Evolutionary conservation across 2,797 vertebrate genomes (phyloP), one percentile per base, ranked within the genome.

Genomic region (Erpetoichthys calabaricus): DNA sequence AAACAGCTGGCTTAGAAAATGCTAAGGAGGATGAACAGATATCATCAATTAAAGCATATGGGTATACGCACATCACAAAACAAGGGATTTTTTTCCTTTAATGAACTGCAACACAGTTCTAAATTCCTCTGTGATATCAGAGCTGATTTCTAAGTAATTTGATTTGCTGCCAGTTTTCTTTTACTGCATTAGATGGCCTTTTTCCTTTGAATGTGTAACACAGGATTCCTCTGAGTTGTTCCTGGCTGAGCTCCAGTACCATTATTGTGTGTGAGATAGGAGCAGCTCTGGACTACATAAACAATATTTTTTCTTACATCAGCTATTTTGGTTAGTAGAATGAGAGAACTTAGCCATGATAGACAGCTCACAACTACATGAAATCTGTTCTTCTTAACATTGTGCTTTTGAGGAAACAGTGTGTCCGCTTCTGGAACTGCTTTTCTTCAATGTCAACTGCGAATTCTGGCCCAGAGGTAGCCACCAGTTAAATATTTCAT

Each of bases 401-500:
- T 51, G 3, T 8, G 25, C 41, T 54, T 7, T 51, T 7, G 9
- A 54, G 53, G 53, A 54, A 54, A 54, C 10, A 54, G 41, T 6
- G 42, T 9, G 51, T 53, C 51, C 5, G 3, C 51, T 43, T 3
- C 53, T 54, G 53, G 41, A 42, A 8, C 53, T 54, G 10, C 6
- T 54, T 54, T 54, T 43, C 41, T 42, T 54, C 53, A 54, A 42
- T 41, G 41, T 54, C 53, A 42, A 43, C 53, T 42, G 53, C 7
- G 53, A 3, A 42, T 43, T 53, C 8, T 42, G 25, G 44, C 53
- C 53, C 53, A 54, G 41, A 54, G 53, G 53, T 54, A 54, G 53
- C 53, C 5, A 42, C 51, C 25, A 53, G 5, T 41, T 53, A 5
- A 53, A 41, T 53, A n/a, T 53, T 7, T n/a, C 25, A 25, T 25